Evolutionary conservation across 2,113 vertebrate genomes (phyloP), one percentile per base, ranked within the genome.

Genomic region (Dasyprocta punctata): DNA sequence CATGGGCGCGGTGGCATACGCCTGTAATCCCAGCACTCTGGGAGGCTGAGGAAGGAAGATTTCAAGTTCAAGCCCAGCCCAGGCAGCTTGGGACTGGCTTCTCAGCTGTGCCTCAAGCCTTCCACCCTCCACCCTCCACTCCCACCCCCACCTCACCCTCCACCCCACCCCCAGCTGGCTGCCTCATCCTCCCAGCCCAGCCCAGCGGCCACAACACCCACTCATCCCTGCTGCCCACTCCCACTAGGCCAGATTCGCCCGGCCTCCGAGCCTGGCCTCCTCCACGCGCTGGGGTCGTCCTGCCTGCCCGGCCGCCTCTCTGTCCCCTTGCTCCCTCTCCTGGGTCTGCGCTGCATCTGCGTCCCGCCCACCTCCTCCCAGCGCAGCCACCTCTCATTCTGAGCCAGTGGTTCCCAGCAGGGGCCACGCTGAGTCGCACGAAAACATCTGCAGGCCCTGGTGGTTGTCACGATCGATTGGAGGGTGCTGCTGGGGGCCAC

Each of bases 401-500:
- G 36, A n/a, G 2, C 24, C 19, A 77, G 65, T 20, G 49, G 13
- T 33, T 91, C 38, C 41, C 61, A 36, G 26, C 12, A 8, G 9
- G 44, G 13, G 20, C 17, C 7, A 7, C 22, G 38, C 36, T 52
- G 56, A 81, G 63, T 49, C 24, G 38, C 22, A 52, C 33, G 44
- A 69, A 38, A 47, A 85, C 44, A 84, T 44, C 61, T 89, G 61
- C 52, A 83, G 60, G 60, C 13, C 5, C 2, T 80, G 61, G 36
- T n/a, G 33, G 14, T 4, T 33, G 28, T 54, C 12, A 56, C 5
- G 3, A 73, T 80, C n/a, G n/a, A n/a, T 86, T 28, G 28, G 2
- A n/a, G n/a, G 26, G 12, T 28, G 9, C 65, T 73, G 7, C 98
- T 98, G 98, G 22, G 49, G 28, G 13, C 30, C n/a, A 16, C n/a